A percentile compares a stretch with the other conserved stretches of the same genome.
Conservation (phyloP, 2,888 invertebrate species). For the Cynaeus angustus region DNA sequence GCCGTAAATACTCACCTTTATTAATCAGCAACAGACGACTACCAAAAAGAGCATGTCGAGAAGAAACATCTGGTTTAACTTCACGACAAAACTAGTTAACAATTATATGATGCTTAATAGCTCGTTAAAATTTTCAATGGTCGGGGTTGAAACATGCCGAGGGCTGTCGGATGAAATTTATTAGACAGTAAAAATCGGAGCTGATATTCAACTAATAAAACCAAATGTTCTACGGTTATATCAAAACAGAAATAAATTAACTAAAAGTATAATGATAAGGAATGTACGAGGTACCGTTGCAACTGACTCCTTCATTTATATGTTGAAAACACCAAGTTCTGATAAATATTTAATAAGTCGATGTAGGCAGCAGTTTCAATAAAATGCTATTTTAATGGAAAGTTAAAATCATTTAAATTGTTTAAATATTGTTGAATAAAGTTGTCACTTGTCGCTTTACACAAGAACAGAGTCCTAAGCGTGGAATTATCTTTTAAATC, state of each 20-base stretch:
- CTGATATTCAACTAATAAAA: background rate
- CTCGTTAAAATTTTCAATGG: background rate
- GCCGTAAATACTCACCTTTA: conserved; percentile 29
- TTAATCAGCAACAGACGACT: conserved; percentile 11
- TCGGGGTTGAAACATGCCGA: conserved; percentile 1
- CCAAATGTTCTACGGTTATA: background rate
- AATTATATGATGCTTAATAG: background rate
- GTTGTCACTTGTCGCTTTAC: too few species aligned
- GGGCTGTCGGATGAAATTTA: background rate
- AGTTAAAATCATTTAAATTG: too few species aligned
- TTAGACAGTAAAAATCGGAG: background rate
- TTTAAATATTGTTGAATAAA: too few species aligned
- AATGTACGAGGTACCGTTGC: background rate
- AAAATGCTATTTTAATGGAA: too few species aligned
- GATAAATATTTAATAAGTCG: background rate
- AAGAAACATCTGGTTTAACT: background rate
- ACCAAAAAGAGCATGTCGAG: background rate
- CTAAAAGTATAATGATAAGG: background rate
- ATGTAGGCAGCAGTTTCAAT: too few species aligned
- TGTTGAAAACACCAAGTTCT: background rate
- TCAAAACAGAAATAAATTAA: background rate
- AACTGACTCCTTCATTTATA: background rate
- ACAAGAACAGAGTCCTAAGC: too few species aligned
- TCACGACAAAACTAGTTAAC: conserved; percentile 4
- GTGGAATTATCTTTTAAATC: too few species aligned